Evolutionary conservation across 2,113 vertebrate species (phyloP), one percentile per base, ranked within the genome.

Genomic region (Neoarius graeffei): DNA sequence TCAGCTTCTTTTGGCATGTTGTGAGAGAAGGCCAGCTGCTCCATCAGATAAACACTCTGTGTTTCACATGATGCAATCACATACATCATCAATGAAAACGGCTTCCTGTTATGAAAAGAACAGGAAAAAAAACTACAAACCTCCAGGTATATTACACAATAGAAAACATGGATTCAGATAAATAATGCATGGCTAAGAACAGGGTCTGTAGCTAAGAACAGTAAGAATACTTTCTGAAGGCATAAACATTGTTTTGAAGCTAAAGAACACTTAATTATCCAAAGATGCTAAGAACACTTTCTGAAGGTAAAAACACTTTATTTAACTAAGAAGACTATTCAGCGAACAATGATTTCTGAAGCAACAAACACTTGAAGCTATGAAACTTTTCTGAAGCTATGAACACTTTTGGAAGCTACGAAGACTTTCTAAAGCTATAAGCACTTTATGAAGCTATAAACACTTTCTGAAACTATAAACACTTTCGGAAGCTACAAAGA

Each of bases 41-140:
- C 20, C 25, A 54, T 76, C 69, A 83, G 60, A 52, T 85, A 30
- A 86, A 25, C 54, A 48, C 81, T 86, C 64, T 67, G 88, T 35
- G 54, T 4, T 81, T 30, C 86, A 83, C 48, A 88, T 88, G 84
- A 89, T 42, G 67, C 88, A 91, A 86, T 84, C 66, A 89, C 81
- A 50, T 67, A 84, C 67, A 84, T 2, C 62, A 80, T 64, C 17
- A 69, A 62, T 86, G 77, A 83, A 89, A 87, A 87, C 14, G 35
- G 54, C 23, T 81, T 74, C 64, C 48, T 84, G 25, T 76, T 66
- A 74, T 82, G 30, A 71, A 60, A 85, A 7, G 15, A n/a, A 69
- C 19, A 27, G 57, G 35, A 35, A 35, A 54, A 74, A 56, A 74
- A n/a, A 88, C 30, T 69, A 30, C 66, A 17, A 60, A 67, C 52